Base-by-base conservation (phyloP, 2,113 vertebrate genomes). In the Thamnophis sirtalis region DNA sequence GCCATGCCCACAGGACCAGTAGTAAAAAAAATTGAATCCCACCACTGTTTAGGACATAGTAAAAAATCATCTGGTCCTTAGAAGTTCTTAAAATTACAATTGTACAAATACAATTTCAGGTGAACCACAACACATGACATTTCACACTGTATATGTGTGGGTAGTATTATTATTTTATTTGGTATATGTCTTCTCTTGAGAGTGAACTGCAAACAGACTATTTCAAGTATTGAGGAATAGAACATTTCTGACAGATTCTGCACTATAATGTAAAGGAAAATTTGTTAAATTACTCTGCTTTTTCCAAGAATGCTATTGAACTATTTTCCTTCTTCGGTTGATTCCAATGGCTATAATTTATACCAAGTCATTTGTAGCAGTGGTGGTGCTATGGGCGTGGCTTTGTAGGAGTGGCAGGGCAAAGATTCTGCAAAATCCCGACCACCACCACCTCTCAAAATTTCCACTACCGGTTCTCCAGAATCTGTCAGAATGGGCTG, bases 311-410 rank as follows among this genome's bases (percentile, higher is more conserved):
- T 38, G 0, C 2, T 24, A 38, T 84, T 84, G 21, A 43, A 43
- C 15, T 1, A 58, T 94, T 89, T 26, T 21, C 90, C 91, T 93
- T 24, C 54, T 10, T 84, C 33, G 0, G 90, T 90, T 84, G 84
- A 93, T 84, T 91, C 17, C 48, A 63, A 22, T n/a, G 86, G 38
- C 19, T 94, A 87, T 87, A 92, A 92, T 93, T 91, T 86, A n/a
- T 93, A 94, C 51, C 5, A n/a, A 11, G 93, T 43, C 3, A 26
- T 60, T 4, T 93, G 1, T 43, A 9, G 50, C 43, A 43, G 3
- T 43, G 43, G 43, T 43, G 43, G 43, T 43, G 43, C 43, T 43
- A 3, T 43, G 43, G 43, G 43, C 3, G 43, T 43, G 3, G 43
- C 43, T 43, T 43, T 43, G 43, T 43, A 3, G 43, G 43, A 43